These are phyloP conservation scores for Ornithorhynchus anatinus DNA, from an alignment of 2,113 vertebrate genomes.

Conservation along the genomic window DNA sequence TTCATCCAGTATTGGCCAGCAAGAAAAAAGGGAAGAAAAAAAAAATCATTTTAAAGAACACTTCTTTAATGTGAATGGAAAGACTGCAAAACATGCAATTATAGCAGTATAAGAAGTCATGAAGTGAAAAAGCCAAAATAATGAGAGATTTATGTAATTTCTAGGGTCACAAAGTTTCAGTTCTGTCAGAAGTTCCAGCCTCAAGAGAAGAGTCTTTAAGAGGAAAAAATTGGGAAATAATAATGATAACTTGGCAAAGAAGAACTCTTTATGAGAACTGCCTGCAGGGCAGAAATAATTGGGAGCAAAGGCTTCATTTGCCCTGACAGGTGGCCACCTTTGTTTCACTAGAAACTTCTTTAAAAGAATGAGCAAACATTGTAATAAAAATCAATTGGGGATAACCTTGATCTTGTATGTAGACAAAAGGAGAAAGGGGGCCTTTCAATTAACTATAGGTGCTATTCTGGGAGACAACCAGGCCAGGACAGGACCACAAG, in stretches of 20 bases:
- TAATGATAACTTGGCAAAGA: constrained; percentile 31
- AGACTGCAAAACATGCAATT: background rate
- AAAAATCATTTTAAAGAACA: background rate
- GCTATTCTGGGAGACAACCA: background rate
- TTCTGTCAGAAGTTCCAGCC: constrained; percentile 9
- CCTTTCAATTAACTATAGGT: background rate
- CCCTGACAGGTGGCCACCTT: constrained; percentile 22
- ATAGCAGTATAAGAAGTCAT: background rate
- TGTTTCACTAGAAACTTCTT: background rate
- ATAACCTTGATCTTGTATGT: background rate
- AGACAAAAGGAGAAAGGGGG: background rate
- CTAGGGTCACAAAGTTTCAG: constrained; percentile 9
- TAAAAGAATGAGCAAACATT: background rate
- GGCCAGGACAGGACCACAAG: background rate
- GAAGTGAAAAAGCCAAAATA: constrained; percentile 7
- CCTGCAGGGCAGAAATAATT: constrained; percentile 44
- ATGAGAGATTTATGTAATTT: constrained; percentile 29
- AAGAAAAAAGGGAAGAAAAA: background rate
- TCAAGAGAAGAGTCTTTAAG: constrained; percentile 3
- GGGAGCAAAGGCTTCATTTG: constrained; percentile 1
- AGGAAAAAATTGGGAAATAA: background rate
- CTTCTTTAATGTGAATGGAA: background rate
- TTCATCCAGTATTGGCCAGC: background rate
- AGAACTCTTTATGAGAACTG: constrained; percentile 4
- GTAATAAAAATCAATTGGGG: background rate